A percentile compares a stretch with the other conserved stretches of the same genome.
These are phyloP conservation scores for Eupithecia exiguata DNA, from an alignment of 2,888 invertebrate species.

Conservation along the genomic window DNA sequence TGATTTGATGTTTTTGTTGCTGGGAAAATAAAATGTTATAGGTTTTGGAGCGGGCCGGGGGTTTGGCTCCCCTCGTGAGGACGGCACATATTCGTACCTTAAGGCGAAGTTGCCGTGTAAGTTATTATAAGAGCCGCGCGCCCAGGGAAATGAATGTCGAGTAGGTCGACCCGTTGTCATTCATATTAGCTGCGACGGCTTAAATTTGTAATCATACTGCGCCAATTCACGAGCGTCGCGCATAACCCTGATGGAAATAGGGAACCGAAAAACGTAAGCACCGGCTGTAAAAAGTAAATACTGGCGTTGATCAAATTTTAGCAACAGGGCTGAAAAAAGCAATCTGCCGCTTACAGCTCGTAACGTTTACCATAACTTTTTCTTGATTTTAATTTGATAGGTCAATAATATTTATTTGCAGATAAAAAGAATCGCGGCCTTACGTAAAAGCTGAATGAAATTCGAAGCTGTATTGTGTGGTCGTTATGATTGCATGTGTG, in stretches of 20 bases:
- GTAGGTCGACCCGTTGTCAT: slow-evolving; percentile 82
- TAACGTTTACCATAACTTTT: slow-evolving; percentile 57
- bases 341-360: slow-evolving; percentile 52
- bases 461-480: neutral
- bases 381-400: slow-evolving; percentile 55
- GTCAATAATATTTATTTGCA: slow-evolving; percentile 51
- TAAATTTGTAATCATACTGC: slow-evolving; percentile 81
- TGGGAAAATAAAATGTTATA: slow-evolving; percentile 27
- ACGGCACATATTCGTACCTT: slow-evolving; percentile 67
- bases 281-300: slow-evolving; percentile 61
- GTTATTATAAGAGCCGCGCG: slow-evolving; percentile 83
- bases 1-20: slow-evolving; percentile 43
- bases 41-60: slow-evolving; percentile 39
- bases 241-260: slow-evolving; percentile 62
- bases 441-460: slow-evolving; percentile 9
- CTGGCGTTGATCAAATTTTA: slow-evolving; percentile 60
- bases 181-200: slow-evolving; percentile 82
- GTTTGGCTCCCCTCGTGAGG: slow-evolving; percentile 50
- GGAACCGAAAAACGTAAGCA: slow-evolving; percentile 61
- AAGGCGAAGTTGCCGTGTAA: slow-evolving; percentile 79
- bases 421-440: slow-evolving; percentile 22
- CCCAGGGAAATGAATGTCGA: slow-evolving; percentile 83
- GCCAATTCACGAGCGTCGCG: slow-evolving; percentile 69
- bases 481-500: slow-evolving; percentile 1
- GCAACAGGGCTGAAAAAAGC: slow-evolving; percentile 54